Evolutionary conservation across 2,888 invertebrate species (phyloP), one percentile per base, ranked within the genome.

Genomic region (Rhagophthalmus giganteus): DNA sequence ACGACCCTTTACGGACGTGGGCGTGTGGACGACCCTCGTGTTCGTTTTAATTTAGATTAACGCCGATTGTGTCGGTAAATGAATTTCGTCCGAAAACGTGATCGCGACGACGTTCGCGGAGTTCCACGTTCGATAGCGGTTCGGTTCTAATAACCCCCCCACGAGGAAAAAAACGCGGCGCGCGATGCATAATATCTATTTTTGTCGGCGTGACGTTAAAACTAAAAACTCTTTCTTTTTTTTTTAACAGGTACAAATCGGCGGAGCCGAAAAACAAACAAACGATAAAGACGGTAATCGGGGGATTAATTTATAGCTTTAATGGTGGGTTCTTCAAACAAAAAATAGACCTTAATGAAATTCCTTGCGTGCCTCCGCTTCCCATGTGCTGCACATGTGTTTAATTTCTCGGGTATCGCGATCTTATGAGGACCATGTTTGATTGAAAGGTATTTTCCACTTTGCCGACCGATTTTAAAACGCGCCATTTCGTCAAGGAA

Each of bases 331-430:
- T 34, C 50, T 39, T 33, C 31, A 42, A 28, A 40, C 58, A 60
- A 61, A 64, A 65, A 64, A 62, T 62, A 62, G 61, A 61, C 60
- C 61, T 55, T 62, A 64, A 64, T 63, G 63, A 63, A 66, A 64
- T 66, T 62, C 65, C 61, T 45, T 13, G 46, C 63, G 61, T 66
- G 60, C 61, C 52, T 30, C 20, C 14, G 45, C 42, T 59, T 60
- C 63, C 64, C 65, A 62, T 59, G 56, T 53, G 55, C 51, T 53
- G 53, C 58, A 62, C 66, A 66, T 64, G 56, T 65, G 66, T 62
- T 66, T 63, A 62, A 51, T 57, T 57, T 62, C 63, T 57, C 25
- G 30, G 40, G 44, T 42, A 51, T 44, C 34, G 39, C 55, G 53
- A 55, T 42, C 50, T 50, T 49, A 41, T 47, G 52, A 38, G 48